Percentiles rank a stretch among this genome's conserved stretches.
These are phyloP conservation scores for Panthera leo DNA, from an alignment of 2,113 vertebrate species.

Conservation along the genomic window DNA sequence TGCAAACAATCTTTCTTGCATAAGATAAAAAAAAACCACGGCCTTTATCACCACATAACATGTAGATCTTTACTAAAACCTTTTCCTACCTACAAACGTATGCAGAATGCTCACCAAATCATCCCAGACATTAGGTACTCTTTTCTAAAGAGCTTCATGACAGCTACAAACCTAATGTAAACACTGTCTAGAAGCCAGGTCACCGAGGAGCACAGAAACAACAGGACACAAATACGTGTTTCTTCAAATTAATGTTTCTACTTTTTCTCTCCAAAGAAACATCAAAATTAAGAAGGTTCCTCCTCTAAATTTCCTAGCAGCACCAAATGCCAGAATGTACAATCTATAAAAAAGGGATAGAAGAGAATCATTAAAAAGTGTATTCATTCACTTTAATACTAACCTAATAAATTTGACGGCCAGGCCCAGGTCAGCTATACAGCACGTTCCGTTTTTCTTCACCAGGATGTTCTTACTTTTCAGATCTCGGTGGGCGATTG, in stretches of 20 bases:
- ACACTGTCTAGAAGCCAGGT: neutral
- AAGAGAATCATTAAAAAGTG: neutral
- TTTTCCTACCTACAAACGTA: neutral
- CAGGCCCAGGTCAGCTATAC: constrained; percentile 96
- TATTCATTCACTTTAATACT: constrained; percentile 56
- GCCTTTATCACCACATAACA: neutral
- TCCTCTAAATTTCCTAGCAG: neutral
- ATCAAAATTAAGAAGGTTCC: neutral
- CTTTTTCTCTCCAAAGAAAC: neutral
- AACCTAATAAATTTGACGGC: constrained; percentile 99
- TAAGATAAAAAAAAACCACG: neutral
- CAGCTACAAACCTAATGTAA: neutral
- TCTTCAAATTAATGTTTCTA: neutral
- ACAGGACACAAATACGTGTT: neutral
- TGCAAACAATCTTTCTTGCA: neutral
- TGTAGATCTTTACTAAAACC: neutral
- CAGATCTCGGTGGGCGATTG: constrained; percentile 96
- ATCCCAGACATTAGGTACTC: neutral
- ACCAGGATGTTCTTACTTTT: constrained; percentile 99
- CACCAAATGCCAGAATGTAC: neutral
- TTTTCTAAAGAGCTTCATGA: neutral
- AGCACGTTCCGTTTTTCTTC: constrained; percentile 97
- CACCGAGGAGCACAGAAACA: neutral
- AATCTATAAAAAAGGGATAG: neutral
- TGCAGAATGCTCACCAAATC: neutral